Conservation (phyloP, 2,113 vertebrate species). For the Vimba vimba region DNA sequence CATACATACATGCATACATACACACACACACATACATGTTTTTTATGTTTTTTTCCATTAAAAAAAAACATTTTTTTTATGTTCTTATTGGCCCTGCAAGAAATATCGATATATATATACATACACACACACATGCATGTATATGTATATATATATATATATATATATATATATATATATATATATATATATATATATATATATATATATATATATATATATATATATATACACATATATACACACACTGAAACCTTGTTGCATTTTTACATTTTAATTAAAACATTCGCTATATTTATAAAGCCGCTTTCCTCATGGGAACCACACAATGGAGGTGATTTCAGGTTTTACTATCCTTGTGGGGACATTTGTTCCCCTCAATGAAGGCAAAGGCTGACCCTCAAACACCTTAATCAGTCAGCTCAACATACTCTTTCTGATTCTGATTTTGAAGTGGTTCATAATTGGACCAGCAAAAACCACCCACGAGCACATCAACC, state of each 20-base stretch:
- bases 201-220: accelerated
- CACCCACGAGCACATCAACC: slow-evolving; percentile 15
- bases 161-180: no score
- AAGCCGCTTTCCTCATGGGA: background rate
- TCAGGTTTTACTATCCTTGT: background rate
- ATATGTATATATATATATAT: accelerated
- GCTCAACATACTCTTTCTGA: slow-evolving; percentile 16
- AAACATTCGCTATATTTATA: background rate
- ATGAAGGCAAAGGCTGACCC: slow-evolving; percentile 24
- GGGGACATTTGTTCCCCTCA: background rate
- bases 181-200: no score
- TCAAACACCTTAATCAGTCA: slow-evolving; percentile 28
- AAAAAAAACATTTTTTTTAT: no score
- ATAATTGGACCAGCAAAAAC: slow-evolving; percentile 38
- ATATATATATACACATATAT: accelerated
- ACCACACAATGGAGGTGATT: background rate
- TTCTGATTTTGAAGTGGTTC: slow-evolving; percentile 36
- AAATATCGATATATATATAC: no score
- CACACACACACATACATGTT: no score
- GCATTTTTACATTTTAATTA: background rate
- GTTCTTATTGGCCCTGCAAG: no score
- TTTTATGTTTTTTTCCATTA: no score
- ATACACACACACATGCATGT: no score
- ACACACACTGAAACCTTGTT: background rate
- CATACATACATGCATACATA: no score